Evolutionary conservation across 1,140 invertebrate species (phyloP).

Genomic region (Panagrolaimus sp.): DNA sequence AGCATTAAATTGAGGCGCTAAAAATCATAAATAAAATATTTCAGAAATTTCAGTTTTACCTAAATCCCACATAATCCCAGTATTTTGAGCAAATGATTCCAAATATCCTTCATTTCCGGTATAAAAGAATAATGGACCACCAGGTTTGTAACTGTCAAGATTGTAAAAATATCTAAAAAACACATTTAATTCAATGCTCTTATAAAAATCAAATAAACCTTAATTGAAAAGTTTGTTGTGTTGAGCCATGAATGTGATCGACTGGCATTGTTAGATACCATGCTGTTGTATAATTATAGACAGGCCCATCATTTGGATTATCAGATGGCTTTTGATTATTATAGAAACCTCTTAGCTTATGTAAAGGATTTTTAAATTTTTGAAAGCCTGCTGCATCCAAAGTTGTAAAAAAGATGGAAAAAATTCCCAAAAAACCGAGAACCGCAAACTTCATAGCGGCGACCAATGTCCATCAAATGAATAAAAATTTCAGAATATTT

Average conservation of each 20-base stretch:
- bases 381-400: too few relatives aligned
- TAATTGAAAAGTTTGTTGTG: conserved; percentile 61
- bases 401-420: too few relatives aligned
- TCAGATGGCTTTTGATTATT: not conserved
- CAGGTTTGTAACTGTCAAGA: conserved; percentile 51
- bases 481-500: too few relatives aligned
- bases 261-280: conserved; percentile 49
- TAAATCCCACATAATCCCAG: conserved; percentile 53
- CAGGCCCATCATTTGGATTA: conserved; percentile 2
- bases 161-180: conserved; percentile 17
- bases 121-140: conserved; percentile 66
- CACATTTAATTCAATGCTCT: not conserved
- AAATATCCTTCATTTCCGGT: conserved; percentile 93
- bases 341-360: not conserved
- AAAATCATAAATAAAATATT: conserved; percentile 65
- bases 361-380: not conserved
- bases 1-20: conserved; percentile 71
- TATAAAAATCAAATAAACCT: conserved; percentile 26
- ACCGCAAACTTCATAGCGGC: too few relatives aligned
- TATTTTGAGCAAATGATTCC: conserved; percentile 79
- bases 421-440: too few relatives aligned
- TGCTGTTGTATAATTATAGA: not conserved
- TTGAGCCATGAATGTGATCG: conserved; percentile 72
- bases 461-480: too few relatives aligned
- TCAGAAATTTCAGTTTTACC: conserved; percentile 67